A percentile compares a stretch with the other conserved stretches of the same genome.
Conservation (phyloP, 1,140 invertebrate species). For the Tigriopus japonicus region DNA sequence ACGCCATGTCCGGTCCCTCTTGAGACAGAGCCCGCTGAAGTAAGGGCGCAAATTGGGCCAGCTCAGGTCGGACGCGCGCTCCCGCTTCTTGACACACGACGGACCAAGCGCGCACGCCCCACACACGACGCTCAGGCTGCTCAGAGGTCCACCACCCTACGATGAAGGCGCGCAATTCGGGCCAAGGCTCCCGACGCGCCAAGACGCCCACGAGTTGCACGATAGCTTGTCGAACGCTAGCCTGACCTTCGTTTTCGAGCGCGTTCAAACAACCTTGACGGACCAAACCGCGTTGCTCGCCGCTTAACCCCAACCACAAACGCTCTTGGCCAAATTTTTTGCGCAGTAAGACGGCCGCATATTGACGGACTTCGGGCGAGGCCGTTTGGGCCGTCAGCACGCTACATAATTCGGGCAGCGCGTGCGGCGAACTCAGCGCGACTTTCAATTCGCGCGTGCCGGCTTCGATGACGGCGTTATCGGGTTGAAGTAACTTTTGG, state of each 20-base stretch:
- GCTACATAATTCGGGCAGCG: slow-evolving; percentile 34
- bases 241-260: background rate
- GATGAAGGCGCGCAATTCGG: slow-evolving; percentile 4
- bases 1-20: slow-evolving; percentile 24
- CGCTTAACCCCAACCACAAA: slow-evolving; percentile 37
- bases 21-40: background rate
- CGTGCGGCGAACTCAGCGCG: slow-evolving; percentile 40
- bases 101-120: background rate
- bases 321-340: slow-evolving; percentile 37
- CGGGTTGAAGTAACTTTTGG: background rate
- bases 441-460: slow-evolving; percentile 40
- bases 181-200: background rate
- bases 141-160: background rate
- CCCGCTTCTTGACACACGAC: background rate
- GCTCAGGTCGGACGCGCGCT: background rate
- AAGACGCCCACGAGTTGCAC: background rate
- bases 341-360: slow-evolving; percentile 40
- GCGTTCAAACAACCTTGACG: slow-evolving; percentile 11
- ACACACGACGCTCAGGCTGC: background rate
- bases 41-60: background rate
- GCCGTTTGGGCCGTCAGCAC: slow-evolving; percentile 30
- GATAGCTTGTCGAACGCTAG: background rate
- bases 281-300: slow-evolving; percentile 31
- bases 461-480: slow-evolving; percentile 5
- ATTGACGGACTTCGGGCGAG: slow-evolving; percentile 43